These are phyloP conservation scores for Pachliopta kotzebuea DNA, from an alignment of 2,888 invertebrate species.

Conservation along the genomic window DNA sequence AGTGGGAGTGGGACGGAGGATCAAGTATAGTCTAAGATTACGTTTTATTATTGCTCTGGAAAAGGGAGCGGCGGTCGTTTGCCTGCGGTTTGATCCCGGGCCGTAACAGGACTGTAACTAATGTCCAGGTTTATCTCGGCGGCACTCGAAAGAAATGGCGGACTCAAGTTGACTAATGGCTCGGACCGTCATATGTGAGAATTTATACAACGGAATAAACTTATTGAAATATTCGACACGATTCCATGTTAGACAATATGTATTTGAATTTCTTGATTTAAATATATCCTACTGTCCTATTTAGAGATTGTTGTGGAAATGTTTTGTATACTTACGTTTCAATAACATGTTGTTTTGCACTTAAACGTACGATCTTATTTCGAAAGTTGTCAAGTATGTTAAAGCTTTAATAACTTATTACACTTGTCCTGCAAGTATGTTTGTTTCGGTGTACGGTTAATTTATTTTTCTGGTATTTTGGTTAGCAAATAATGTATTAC, in stretches of 20 bases:
- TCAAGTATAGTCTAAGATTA: constrained; percentile 23
- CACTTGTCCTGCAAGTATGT: background rate
- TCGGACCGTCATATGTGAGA: constrained; percentile 12
- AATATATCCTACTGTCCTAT: background rate
- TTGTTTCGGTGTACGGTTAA: background rate
- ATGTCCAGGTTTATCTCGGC: constrained; percentile 23
- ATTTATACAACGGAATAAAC: background rate
- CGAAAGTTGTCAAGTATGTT: background rate
- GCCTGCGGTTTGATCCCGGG: constrained; percentile 29
- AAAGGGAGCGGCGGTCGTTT: constrained; percentile 29
- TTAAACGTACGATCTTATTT: background rate
- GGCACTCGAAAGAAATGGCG: constrained; percentile 26
- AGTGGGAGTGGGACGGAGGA: constrained; percentile 14
- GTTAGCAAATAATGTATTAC: too few species aligned
- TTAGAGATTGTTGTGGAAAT: background rate
- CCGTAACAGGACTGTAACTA: constrained; percentile 24
- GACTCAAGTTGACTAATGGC: constrained; percentile 21
- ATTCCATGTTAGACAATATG: background rate
- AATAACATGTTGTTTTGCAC: background rate
- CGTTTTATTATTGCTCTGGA: constrained; percentile 28
- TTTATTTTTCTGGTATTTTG: too few species aligned
- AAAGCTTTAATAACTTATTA: background rate
- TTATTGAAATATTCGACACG: constrained; percentile 1
- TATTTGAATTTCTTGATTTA: background rate
- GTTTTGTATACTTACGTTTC: background rate